Percentiles rank a stretch among this genome's conserved stretches.
Evolutionary conservation across 2,888 invertebrate genomes (phyloP).

Genomic region (Dioctria rufipes): DNA sequence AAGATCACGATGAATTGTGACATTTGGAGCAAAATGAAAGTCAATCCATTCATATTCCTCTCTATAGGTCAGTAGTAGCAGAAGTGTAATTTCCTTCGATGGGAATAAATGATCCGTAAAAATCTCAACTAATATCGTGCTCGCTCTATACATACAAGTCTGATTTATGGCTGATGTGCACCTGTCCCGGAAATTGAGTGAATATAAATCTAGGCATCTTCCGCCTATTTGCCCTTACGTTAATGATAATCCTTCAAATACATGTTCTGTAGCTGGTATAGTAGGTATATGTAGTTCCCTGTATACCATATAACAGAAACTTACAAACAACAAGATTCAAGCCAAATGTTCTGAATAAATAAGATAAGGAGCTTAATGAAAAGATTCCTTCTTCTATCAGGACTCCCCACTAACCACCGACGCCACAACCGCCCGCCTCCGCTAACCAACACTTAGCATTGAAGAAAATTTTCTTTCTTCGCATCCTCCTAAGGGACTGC

Average conservation of each 20-base stretch:
- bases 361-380: slow-evolving; percentile 57
- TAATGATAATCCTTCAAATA: slow-evolving; percentile 12
- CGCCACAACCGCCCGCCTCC: background rate
- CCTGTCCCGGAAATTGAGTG: slow-evolving; percentile 24
- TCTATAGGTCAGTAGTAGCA: background rate
- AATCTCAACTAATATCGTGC: background rate
- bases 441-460: too few relatives aligned
- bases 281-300: background rate
- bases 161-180: slow-evolving; percentile 21
- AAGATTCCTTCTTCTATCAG: slow-evolving; percentile 6
- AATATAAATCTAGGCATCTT: slow-evolving; percentile 29
- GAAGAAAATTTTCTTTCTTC: slow-evolving; percentile 1
- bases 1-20: slow-evolving; percentile 2
- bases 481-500: slow-evolving; percentile 9
- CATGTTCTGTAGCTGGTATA: slow-evolving; percentile 7
- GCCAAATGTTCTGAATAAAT: slow-evolving; percentile 58
- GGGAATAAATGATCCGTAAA: background rate
- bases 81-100: background rate
- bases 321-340: slow-evolving; percentile 52
- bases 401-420: background rate
- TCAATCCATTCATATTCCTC: background rate
- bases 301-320: slow-evolving; percentile 39
- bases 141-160: background rate
- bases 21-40: background rate
- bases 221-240: background rate